Percentiles rank a stretch among this genome's conserved stretches.
Evolutionary conservation across 2,888 invertebrate genomes (phyloP).

Genomic region (Idaea dimidiata): DNA sequence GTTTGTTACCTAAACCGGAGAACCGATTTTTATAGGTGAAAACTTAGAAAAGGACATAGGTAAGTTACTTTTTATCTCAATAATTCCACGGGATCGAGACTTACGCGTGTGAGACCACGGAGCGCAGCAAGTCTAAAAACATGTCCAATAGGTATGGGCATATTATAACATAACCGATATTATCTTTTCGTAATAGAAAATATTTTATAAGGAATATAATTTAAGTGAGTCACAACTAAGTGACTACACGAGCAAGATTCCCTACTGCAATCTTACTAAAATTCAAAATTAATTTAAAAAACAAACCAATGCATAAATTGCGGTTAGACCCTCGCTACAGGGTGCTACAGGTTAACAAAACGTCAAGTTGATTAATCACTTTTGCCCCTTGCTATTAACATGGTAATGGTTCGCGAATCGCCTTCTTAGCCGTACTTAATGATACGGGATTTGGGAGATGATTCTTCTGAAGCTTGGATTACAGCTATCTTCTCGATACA

Average conservation of each 20-base stretch:
- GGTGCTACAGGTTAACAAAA: conserved; percentile 47
- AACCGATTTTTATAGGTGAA: too few species aligned
- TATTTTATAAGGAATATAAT: too few species aligned
- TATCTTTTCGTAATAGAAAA: too few species aligned
- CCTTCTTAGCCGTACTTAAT: conserved; percentile 80
- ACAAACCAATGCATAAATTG: conserved; percentile 76
- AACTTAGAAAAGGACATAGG: too few species aligned
- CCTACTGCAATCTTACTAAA: conserved; percentile 16
- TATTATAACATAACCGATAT: too few species aligned
- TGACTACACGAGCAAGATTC: not conserved
- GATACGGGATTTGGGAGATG: conserved; percentile 75
- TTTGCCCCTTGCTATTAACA: conserved; percentile 77
- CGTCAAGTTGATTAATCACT: conserved; percentile 78
- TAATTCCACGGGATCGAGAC: too few species aligned
- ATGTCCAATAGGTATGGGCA: too few species aligned
- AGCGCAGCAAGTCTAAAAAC: too few species aligned
- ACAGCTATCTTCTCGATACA: conserved; percentile 58
- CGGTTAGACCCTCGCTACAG: conserved; percentile 21
- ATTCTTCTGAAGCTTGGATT: conserved; percentile 47
- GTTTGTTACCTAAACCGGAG: too few species aligned
- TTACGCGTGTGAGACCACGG: too few species aligned
- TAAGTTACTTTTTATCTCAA: too few species aligned
- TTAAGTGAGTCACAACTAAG: too few species aligned
- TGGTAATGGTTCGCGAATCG: conserved; percentile 78
- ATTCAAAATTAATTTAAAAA: conserved; percentile 37